Percentiles rank a stretch among this genome's conserved stretches.
Conservation (phyloP, 2,113 vertebrate genomes). For the Anser cygnoides region DNA sequence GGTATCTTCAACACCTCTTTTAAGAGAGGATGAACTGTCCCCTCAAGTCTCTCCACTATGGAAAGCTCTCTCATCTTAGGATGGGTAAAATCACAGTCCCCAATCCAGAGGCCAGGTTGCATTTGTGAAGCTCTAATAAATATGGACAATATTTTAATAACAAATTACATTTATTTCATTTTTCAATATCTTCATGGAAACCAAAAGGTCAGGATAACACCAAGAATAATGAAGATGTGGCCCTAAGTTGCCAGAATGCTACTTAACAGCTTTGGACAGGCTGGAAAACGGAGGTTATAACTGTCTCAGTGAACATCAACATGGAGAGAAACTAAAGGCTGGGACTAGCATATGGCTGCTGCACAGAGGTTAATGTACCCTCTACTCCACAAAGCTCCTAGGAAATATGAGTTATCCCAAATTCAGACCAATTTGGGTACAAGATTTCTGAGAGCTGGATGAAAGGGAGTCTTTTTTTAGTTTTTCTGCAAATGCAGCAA, state of each 20-base stretch:
- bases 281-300: not conserved
- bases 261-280: not conserved
- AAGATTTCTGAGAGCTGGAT: not conserved
- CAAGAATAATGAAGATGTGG: not conserved
- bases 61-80: not conserved
- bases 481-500: not conserved
- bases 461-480: not conserved
- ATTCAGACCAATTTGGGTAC: not conserved
- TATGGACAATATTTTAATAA: not conserved
- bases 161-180: not conserved
- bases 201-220: not conserved
- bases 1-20: not conserved
- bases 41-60: accelerated
- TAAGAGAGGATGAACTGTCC: not conserved
- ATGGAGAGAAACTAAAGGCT: not conserved
- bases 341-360: not conserved
- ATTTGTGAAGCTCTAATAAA: not conserved
- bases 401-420: not conserved
- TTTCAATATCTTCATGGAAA: not conserved
- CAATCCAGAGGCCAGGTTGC: not conserved
- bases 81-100: not conserved
- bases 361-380: not conserved
- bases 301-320: not conserved
- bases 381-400: not conserved
- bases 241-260: not conserved